Conservation (phyloP, 1,140 invertebrate species). For the Euglossa dilemma region DNA sequence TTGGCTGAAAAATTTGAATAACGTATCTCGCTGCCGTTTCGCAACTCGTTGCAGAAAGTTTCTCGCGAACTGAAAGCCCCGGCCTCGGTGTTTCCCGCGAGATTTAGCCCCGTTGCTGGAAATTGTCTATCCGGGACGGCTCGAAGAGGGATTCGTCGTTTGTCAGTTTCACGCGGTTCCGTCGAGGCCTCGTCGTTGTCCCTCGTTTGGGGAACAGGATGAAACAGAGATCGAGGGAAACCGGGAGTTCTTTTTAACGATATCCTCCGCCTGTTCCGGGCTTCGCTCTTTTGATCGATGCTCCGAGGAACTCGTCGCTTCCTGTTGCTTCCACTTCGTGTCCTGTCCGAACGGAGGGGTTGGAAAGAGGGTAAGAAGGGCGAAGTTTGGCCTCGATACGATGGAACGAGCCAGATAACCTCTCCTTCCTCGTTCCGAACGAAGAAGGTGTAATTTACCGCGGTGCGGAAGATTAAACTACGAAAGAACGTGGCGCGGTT, state of each 20-base stretch:
- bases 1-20: background rate
- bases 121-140: background rate
- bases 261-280: background rate
- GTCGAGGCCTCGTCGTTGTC: background rate
- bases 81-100: background rate
- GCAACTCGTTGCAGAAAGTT: background rate
- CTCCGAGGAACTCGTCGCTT: background rate
- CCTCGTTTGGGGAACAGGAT: no score
- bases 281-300: background rate
- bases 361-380: no score
- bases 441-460: constrained; percentile 54
- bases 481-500: constrained; percentile 52
- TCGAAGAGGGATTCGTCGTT: constrained; percentile 15
- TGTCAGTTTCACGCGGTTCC: constrained; percentile 5
- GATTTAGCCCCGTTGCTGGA: background rate
- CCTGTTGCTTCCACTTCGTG: constrained; percentile 31
- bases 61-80: no score
- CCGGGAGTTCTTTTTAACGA: constrained; percentile 8
- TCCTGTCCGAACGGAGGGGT: background rate
- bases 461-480: constrained; percentile 60
- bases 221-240: constrained; percentile 15
- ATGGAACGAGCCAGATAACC: background rate
- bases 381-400: constrained; percentile 9
- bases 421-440: background rate
- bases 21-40: background rate